phyloP scores from a whole-genome alignment of 2,888 invertebrate genomes.

The Arrhopalites spinosus region DNA sequence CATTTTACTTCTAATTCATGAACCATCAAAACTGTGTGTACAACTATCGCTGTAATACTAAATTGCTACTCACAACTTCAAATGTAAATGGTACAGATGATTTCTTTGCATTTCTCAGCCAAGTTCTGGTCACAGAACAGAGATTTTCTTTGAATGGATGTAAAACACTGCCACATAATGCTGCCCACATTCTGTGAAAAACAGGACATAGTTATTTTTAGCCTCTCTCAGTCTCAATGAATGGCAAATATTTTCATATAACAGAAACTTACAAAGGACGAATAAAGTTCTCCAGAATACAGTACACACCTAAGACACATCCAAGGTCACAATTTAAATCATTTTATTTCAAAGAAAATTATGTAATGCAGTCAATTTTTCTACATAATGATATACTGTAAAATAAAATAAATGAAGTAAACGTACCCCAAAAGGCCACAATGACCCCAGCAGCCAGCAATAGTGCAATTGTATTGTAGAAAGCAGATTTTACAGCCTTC shows the following conservation, averaged over 20 bases:
- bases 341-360: no score
- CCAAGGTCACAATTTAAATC: no score
- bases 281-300: background rate
- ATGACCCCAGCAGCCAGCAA: constrained; percentile 72
- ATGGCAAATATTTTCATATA: background rate
- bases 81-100: constrained; percentile 47
- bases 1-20: no score
- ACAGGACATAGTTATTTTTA: background rate
- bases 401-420: no score
- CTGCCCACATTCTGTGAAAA: constrained; percentile 74
- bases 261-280: background rate
- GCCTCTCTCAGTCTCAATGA: background rate
- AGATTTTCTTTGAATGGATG: constrained; percentile 86
- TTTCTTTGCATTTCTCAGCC: constrained; percentile 43
- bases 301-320: no score
- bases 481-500: constrained; percentile 88
- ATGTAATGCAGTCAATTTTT: no score
- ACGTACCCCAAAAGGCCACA: constrained; percentile 54
- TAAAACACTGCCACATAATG: constrained; percentile 94
- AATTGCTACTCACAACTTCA: constrained; percentile 58
- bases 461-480: constrained; percentile 85
- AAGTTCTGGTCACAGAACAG: constrained; percentile 41
- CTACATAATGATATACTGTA: no score
- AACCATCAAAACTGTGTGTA: no score
- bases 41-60: no score